Evolutionary conservation across 1,140 invertebrate genomes (phyloP), one percentile per base, ranked within the genome.

Genomic region (Asbolus verrucosus): DNA sequence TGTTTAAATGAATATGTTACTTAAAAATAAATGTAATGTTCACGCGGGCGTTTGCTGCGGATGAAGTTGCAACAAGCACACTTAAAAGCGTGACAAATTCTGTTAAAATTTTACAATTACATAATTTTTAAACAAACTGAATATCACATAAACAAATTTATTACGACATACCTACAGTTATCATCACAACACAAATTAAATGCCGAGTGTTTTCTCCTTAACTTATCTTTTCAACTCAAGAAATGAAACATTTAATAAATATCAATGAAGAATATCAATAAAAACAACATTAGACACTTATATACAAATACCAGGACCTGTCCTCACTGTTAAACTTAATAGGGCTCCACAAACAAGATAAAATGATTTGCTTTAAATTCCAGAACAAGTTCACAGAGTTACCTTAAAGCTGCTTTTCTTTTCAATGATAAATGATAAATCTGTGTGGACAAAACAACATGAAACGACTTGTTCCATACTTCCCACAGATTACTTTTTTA

Each of bases 161-260:
- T 54, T n/a, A n/a, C n/a, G 46, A 54, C 13, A 16, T n/a, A 30
- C 6, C 21, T 54, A 50, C 19, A 54, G 46, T 36, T n/a, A 54
- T 54, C 19, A 54, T 54, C 19, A 54, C 46, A 54, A 54, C 46
- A 54, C 21, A 27, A 54, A 54, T 27, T 54, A 54, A 54, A 54
- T 54, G 46, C 46, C 24, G 21, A 50, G 33, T 11, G 11, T 11
- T 0, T 11, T n/a, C 2, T 3, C 2, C 16, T 9, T 2, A 50
- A 11, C 19, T 50, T 11, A 50, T 36, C 16, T 11, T 50, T 50
- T 21, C 43, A 50, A 50, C 6, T 54, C 15, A 33, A 39, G n/a
- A 62, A 62, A 62, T 36, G 30, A 36, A 38, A 38, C 59, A 36
- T 36, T 62, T 19, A 62, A 62, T 62, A 62, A 62, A 62, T 62